Percentiles rank a stretch among this genome's conserved stretches.
phyloP scores from a whole-genome alignment of 1,140 invertebrate species.

The Gonioctena quinquepunctata region DNA sequence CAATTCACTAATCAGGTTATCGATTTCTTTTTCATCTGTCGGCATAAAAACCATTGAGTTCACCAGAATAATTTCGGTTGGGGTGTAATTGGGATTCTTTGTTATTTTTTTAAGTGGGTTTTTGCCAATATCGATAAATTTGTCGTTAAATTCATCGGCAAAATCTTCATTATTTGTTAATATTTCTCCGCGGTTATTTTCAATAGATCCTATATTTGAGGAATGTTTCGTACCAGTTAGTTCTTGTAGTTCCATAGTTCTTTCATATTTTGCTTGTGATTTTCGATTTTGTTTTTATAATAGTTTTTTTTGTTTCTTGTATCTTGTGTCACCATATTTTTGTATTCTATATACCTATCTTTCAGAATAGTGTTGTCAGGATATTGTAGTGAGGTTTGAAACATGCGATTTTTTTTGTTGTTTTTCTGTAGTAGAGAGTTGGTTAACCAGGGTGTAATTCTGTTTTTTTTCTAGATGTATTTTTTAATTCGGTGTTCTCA shows the following conservation, averaged over 20 bases:
- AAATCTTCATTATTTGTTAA: too few relatives aligned
- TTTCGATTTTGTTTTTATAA: conserved; percentile 5
- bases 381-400: conserved; percentile 2
- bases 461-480: conserved; percentile 1
- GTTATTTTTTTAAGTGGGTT: background rate
- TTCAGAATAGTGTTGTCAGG: background rate
- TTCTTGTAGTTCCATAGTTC: background rate
- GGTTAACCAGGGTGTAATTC: background rate
- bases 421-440: background rate
- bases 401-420: conserved; percentile 1
- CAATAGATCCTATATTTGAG: background rate
- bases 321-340: background rate
- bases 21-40: too few relatives aligned
- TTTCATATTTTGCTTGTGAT: background rate
- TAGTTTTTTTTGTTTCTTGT: conserved; percentile 1
- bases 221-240: background rate
- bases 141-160: background rate
- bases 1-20: background rate
- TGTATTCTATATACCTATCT: background rate
- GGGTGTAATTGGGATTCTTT: background rate
- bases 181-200: background rate
- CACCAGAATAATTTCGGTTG: background rate
- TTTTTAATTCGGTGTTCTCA: too few relatives aligned
- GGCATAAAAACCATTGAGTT: too few relatives aligned
- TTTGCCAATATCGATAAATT: background rate